A percentile compares a stretch with the other conserved stretches of the same genome.
These are phyloP conservation scores for Eumeta japonica DNA, from an alignment of 1,140 invertebrate genomes.

Conservation along the genomic window DNA sequence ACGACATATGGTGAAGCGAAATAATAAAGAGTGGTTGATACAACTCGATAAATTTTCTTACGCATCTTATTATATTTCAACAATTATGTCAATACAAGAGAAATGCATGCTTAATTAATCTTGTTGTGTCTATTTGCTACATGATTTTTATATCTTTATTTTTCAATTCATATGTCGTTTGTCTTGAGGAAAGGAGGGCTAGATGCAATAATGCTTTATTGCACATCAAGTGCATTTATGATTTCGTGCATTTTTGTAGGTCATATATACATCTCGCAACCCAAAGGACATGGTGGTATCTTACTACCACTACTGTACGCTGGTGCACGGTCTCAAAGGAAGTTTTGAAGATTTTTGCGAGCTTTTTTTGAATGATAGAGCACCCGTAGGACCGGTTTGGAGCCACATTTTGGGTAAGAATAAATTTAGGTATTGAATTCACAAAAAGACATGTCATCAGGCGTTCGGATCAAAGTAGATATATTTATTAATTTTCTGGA, in stretches of 20 bases:
- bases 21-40: no score
- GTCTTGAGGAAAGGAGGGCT: background rate
- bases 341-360: constrained; percentile 82
- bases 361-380: constrained; percentile 70
- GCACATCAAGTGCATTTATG: background rate
- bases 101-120: no score
- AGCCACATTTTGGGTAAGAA: constrained; percentile 64
- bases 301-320: constrained; percentile 80
- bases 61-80: no score
- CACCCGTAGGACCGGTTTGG: constrained; percentile 69
- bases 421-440: background rate
- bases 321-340: constrained; percentile 70
- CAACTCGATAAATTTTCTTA: no score
- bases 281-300: constrained; percentile 93
- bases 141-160: constrained; percentile 5
- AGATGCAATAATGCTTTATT: constrained; percentile 1
- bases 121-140: background rate
- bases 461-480: background rate
- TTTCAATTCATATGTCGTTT: no score
- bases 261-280: constrained; percentile 88
- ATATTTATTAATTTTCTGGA: background rate
- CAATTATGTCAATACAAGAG: no score
- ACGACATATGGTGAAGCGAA: no score
- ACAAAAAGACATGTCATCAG: background rate
- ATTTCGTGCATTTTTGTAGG: constrained; percentile 66